These are phyloP conservation scores for Balanococcus diminutus DNA, from an alignment of 2,888 invertebrate genomes.

Conservation along the genomic window DNA sequence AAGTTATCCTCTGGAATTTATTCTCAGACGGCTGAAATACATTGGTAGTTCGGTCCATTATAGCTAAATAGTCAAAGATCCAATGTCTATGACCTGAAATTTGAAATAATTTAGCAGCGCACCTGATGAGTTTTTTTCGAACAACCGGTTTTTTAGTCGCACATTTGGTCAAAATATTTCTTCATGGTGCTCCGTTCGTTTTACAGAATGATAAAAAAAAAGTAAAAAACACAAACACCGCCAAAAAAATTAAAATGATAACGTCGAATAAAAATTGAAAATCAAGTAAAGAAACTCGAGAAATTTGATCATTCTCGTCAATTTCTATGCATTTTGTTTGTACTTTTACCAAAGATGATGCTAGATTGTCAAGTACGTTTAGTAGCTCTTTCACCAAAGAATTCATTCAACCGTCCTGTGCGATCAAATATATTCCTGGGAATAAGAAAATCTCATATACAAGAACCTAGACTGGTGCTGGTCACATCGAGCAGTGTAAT, in stretches of 20 bases:
- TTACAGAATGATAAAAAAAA: no score
- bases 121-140: background rate
- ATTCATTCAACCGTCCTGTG: slow-evolving; percentile 21
- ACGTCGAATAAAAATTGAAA: background rate
- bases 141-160: no score
- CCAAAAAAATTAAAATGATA: background rate
- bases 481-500: background rate
- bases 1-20: no score
- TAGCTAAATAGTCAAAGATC: no score
- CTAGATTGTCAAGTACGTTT: slow-evolving; percentile 39
- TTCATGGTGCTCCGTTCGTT: no score
- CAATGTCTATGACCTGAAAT: no score
- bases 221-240: background rate
- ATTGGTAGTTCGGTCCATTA: no score
- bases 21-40: no score
- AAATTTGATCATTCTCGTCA: background rate
- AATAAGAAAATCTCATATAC: background rate
- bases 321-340: background rate
- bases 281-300: background rate
- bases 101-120: background rate
- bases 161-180: background rate
- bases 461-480: slow-evolving; percentile 37
- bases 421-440: slow-evolving; percentile 39
- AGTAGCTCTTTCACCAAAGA: slow-evolving; percentile 22
- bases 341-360: background rate